Conservation (phyloP, 2,888 invertebrate genomes). For the Chironomus riparius region DNA sequence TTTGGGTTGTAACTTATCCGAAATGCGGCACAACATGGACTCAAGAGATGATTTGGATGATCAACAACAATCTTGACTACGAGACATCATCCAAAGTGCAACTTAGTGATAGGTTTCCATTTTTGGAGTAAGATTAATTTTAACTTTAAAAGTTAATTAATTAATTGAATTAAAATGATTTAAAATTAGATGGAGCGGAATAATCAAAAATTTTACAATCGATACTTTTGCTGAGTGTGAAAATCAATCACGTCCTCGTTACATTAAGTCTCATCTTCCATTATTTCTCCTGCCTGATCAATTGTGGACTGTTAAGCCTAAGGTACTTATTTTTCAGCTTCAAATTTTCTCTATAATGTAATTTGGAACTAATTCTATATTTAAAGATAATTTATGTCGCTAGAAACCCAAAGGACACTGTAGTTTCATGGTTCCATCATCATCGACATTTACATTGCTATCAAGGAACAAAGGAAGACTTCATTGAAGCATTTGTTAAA, state of each 20-base stretch:
- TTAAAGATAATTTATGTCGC: constrained; percentile 68
- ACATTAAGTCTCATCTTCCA: not conserved
- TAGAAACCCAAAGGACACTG: constrained; percentile 73
- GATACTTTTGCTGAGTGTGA: not conserved
- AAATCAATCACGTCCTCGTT: not conserved
- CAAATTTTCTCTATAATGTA: no score
- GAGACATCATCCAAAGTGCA: not conserved
- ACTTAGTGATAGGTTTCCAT: not conserved
- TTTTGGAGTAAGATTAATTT: constrained; percentile 4
- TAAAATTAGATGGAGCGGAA: not conserved
- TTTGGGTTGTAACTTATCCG: constrained; percentile 29
- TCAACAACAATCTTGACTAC: not conserved
- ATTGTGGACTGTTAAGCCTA: not conserved
- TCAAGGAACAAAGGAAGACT: constrained; percentile 31
- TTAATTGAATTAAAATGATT: not conserved
- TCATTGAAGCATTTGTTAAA: constrained; percentile 30
- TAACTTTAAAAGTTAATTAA: no score
- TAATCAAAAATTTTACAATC: not conserved
- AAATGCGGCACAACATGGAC: constrained; percentile 4
- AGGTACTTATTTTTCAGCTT: not conserved
- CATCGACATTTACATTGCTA: constrained; percentile 29
- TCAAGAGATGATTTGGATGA: not conserved
- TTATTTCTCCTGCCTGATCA: not conserved
- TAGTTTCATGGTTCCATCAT: constrained; percentile 64
- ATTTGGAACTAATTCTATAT: no score